Evolutionary conservation across 2,888 invertebrate species (phyloP), one percentile per base, ranked within the genome.

Genomic region (Laothoe populi): DNA sequence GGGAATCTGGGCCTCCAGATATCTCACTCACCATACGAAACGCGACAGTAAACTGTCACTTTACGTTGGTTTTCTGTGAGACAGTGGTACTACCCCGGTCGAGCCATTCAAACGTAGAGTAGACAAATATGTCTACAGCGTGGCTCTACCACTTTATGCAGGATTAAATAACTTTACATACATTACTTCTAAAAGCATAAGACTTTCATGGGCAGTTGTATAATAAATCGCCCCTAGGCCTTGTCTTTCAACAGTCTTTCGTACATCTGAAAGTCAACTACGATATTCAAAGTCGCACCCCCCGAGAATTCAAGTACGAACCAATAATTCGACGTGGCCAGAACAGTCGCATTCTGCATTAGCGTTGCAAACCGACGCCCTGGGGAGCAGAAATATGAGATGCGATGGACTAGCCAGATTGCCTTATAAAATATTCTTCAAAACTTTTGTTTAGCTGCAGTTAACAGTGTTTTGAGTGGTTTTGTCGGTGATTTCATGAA

Each of bases 241-340:
- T 8, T 4, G 19, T 19, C 44, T 8, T 44, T 44, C 44, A 19
- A 44, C 19, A 19, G 44, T 44, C 44, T 44, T 44, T 44, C 7
- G 42, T 7, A 44, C 42, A 44, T 44, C 44, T 40, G 3, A 40
- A 40, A 16, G 16, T 44, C 44, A 44, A 44, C 19, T 4, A 13
- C 10, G 38, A 38, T 3, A 38, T 38, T 44, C 19, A 2, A 44
- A 44, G 44, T 8, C 19, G 19, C 16, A 53, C n/a, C 53, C 53
- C 53, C 11, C 10, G 53, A 11, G 53, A 11, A 11, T 31, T 19
- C 11, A 44, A 44, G 44, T 19, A 44, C 44, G 44, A 48, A 62
- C 59, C 64, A 66, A 64, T 61, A 60, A 63, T 65, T 62, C 62
- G 53, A 59, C 31, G 60, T 57, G 59, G 8, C 16, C 62, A 44